These are phyloP conservation scores for Anser cygnoides DNA, from an alignment of 2,113 vertebrate species.

Conservation along the genomic window DNA sequence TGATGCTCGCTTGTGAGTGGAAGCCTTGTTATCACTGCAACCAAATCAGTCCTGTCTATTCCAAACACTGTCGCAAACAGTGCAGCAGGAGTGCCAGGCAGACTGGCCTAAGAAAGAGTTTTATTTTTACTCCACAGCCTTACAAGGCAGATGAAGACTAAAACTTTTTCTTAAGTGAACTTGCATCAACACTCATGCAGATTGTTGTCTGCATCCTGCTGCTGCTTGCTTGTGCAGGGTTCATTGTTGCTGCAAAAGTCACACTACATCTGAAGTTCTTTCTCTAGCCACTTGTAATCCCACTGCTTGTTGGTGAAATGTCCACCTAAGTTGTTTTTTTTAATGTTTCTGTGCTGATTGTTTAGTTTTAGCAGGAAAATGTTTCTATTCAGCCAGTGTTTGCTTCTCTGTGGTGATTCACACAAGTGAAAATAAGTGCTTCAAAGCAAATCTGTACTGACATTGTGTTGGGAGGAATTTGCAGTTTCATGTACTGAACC, in stretches of 20 bases:
- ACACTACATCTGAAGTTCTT: neutral
- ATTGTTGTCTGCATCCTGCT: rapidly evolving
- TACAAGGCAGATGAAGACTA: neutral
- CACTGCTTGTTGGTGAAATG: neutral
- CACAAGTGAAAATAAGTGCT: neutral
- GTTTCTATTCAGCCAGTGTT: neutral
- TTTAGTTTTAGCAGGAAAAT: neutral
- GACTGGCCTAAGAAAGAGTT: neutral
- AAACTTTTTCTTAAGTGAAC: neutral
- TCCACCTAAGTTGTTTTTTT: neutral
- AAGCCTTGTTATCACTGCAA: neutral
- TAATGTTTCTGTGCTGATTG: neutral
- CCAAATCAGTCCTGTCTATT: neutral
- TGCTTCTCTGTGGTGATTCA: neutral
- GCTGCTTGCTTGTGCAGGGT: neutral
- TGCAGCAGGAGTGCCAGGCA: neutral
- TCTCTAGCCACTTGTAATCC: neutral
- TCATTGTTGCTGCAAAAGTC: neutral
- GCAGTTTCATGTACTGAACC: neutral
- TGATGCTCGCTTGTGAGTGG: neutral
- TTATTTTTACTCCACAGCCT: neutral
- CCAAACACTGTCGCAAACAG: neutral
- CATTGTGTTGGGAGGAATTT: neutral
- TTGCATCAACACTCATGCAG: neutral
- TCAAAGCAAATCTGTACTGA: neutral